Conservation (phyloP, 2,888 invertebrate species). For the Chydorus sphaericus region DNA sequence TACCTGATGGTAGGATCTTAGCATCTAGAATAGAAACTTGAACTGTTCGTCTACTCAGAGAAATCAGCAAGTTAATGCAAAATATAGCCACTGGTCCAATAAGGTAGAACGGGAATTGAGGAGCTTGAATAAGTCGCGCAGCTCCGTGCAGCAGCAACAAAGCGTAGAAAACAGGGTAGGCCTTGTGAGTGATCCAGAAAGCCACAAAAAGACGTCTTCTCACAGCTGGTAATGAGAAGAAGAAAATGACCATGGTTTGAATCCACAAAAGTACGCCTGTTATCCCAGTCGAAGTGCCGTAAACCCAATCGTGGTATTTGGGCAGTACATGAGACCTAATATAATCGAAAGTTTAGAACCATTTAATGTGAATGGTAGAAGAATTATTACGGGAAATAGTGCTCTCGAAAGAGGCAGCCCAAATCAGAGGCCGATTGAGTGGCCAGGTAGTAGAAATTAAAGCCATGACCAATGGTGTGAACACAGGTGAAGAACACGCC, state of each 20-base stretch:
- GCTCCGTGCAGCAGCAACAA: conserved; percentile 43
- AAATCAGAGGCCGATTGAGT: conserved; percentile 44
- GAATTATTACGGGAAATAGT: conserved; percentile 36
- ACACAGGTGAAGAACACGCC: conserved; percentile 41
- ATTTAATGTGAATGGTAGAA: too few species aligned
- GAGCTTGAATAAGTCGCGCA: conserved; percentile 39
- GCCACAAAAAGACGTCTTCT: conserved; percentile 38
- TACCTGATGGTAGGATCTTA: conserved; percentile 42
- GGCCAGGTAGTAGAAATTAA: conserved; percentile 47
- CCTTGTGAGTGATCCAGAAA: conserved; percentile 43
- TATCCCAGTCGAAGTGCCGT: conserved; percentile 41
- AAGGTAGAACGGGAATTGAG: conserved; percentile 40
- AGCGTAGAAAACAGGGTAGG: conserved; percentile 40
- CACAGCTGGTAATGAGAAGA: conserved; percentile 40
- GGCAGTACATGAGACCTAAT: conserved; percentile 40
- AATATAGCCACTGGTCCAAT: conserved; percentile 40
- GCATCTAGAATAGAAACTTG: conserved; percentile 41
- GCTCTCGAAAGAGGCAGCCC: conserved; percentile 41
- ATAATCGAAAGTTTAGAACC: neutral
- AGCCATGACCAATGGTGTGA: conserved; percentile 43
- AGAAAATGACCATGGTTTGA: conserved; percentile 38
- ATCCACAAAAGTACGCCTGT: conserved; percentile 42
- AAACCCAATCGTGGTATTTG: conserved; percentile 46
- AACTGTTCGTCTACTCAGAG: conserved; percentile 39
- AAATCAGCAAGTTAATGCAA: conserved; percentile 38